These are phyloP conservation scores for Lytechinus variegatus DNA, from an alignment of 35 echinoderm and acorn worm genomes.

Conservation along the genomic window DNA sequence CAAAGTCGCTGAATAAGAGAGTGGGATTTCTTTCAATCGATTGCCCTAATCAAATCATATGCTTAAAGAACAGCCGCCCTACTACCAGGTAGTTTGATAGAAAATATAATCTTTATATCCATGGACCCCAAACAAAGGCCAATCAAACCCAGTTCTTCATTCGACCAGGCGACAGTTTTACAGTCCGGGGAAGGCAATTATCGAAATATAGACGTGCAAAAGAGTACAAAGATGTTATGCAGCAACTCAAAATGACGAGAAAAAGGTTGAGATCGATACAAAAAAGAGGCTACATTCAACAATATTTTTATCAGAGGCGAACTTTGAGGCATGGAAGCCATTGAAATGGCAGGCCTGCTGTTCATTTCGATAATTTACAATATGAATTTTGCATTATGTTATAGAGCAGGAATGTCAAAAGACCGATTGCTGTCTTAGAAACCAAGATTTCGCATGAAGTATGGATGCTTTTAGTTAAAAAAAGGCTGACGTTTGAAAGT, in stretches of 20 bases:
- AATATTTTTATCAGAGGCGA: no score
- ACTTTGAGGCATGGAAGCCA: neutral
- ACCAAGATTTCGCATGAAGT: no score
- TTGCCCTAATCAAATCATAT: neutral
- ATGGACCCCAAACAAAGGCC: neutral
- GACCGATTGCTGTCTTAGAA: no score
- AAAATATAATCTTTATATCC: neutral
- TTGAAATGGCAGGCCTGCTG: neutral
- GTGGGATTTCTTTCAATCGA: neutral
- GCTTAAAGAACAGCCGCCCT: neutral
- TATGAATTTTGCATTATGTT: neutral
- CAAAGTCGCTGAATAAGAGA: neutral
- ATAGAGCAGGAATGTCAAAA: neutral
- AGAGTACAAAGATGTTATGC: neutral
- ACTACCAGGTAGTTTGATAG: neutral
- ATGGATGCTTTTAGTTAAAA: no score
- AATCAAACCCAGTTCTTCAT: neutral
- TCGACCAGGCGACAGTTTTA: neutral
- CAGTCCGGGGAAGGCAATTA: neutral
- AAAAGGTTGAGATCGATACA: neutral
- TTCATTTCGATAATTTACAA: neutral
- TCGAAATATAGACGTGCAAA: neutral
- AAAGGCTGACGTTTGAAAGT: no score
- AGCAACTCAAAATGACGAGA: neutral
- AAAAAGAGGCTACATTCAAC: neutral